Evolutionary conservation across 2,888 invertebrate species (phyloP).

Genomic region (Myathropa florea): DNA sequence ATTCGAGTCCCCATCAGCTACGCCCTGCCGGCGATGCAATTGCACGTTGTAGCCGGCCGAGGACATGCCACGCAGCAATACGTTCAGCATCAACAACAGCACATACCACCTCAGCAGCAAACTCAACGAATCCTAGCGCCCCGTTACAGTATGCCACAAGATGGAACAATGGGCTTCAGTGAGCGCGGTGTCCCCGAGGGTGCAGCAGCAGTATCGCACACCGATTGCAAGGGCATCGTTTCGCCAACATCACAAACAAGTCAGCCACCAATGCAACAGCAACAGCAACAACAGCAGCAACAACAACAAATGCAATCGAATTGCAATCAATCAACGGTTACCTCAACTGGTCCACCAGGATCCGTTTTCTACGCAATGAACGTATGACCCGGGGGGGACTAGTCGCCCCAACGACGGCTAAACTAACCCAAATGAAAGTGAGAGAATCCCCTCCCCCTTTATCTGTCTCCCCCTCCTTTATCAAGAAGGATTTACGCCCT

Average conservation of each 20-base stretch:
- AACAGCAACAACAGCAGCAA: conserved; percentile 68
- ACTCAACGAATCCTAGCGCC: conserved; percentile 75
- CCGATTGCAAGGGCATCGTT: conserved; percentile 77
- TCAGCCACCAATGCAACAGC: conserved; percentile 71
- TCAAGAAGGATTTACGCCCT: not conserved
- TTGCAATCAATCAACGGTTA: conserved; percentile 79
- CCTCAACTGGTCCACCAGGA: conserved; percentile 80
- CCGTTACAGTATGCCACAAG: conserved; percentile 77
- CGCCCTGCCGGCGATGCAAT: conserved; percentile 81
- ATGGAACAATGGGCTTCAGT: conserved; percentile 77
- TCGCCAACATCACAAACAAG: conserved; percentile 74
- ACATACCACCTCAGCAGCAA: conserved; percentile 72
- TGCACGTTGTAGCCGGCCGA: conserved; percentile 81
- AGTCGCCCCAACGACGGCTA: conserved; percentile 74
- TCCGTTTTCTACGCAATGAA: conserved; percentile 93
- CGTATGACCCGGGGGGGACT: conserved; percentile 86
- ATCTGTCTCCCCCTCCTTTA: not conserved
- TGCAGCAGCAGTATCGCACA: conserved; percentile 83
- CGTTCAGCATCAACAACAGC: conserved; percentile 74
- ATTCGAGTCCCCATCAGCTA: conserved; percentile 81
- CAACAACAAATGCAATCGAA: conserved; percentile 74
- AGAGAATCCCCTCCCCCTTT: conserved; percentile 26
- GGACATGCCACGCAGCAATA: conserved; percentile 76
- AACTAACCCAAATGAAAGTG: conserved; percentile 58
- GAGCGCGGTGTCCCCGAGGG: conserved; percentile 89